Evolutionary conservation across 1,140 invertebrate species (phyloP).

Genomic region (Sinella curviseta): DNA sequence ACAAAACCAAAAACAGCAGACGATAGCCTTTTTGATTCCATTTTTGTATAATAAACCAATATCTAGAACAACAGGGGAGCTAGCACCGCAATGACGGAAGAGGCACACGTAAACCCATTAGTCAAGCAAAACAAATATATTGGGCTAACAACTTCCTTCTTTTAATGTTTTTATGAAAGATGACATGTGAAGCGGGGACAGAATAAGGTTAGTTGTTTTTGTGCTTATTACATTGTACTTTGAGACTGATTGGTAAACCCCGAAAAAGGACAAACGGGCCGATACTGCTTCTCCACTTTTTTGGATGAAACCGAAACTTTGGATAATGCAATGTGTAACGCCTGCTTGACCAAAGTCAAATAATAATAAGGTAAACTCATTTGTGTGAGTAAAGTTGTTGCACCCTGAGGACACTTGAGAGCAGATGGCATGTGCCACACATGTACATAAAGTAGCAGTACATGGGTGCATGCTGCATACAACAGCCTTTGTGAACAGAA

Average conservation of each 20-base stretch:
- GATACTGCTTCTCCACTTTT: not conserved
- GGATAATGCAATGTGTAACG: slow-evolving; percentile 4
- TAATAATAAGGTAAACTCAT: not conserved
- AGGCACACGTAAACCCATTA: slow-evolving; percentile 1
- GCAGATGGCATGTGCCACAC: slow-evolving; percentile 24
- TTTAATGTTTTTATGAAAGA: slow-evolving; percentile 14
- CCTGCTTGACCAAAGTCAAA: not conserved
- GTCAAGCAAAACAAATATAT: not conserved
- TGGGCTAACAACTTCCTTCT: not conserved
- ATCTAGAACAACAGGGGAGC: not conserved
- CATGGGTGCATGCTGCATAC: not conserved
- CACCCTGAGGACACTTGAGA: slow-evolving; percentile 13
- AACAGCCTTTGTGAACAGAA: not conserved
- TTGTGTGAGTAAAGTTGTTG: slow-evolving; percentile 5
- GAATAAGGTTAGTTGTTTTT: not conserved
- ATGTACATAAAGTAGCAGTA: not conserved
- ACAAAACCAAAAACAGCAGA: not conserved
- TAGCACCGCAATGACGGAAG: not conserved
- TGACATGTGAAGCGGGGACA: not conserved
- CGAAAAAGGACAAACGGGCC: not conserved
- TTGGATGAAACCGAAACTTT: no score
- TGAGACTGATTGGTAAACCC: not conserved
- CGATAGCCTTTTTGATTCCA: not conserved
- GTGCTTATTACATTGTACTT: not conserved
- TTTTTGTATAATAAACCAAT: not conserved